Conservation (phyloP, 2,888 invertebrate genomes). For the Hecatera dysodea region DNA sequence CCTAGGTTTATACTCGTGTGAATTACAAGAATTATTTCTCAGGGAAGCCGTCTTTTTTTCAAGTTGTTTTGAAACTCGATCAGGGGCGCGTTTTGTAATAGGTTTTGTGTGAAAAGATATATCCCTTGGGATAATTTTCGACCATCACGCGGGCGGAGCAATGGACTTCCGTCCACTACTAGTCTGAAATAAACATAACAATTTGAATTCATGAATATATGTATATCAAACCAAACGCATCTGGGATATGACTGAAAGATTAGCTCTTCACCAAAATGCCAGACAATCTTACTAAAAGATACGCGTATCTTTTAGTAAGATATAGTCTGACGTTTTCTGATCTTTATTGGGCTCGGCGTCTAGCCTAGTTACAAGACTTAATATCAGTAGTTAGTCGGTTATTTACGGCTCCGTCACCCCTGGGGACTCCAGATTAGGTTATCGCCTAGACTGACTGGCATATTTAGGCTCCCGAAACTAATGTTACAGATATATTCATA, state of each 20-base stretch:
- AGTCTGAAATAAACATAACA: no score
- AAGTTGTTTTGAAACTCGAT: slow-evolving; percentile 29
- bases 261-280: no score
- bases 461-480: background rate
- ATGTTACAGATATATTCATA: background rate
- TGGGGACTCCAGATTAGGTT: slow-evolving; percentile 4
- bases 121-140: background rate
- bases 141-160: no score
- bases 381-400: background rate
- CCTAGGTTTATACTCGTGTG: slow-evolving; percentile 56
- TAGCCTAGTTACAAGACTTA: background rate
- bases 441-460: slow-evolving; percentile 11
- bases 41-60: slow-evolving; percentile 44
- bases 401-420: background rate
- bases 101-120: slow-evolving; percentile 2
- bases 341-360: background rate
- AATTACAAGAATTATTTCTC: slow-evolving; percentile 63
- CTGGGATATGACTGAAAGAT: no score
- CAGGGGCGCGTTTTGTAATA: background rate
- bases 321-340: background rate
- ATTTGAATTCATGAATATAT: no score
- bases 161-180: no score
- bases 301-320: background rate
- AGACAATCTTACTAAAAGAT: no score
- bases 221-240: no score